Evolutionary conservation across 2,797 vertebrate species (phyloP), one percentile per base, ranked within the genome.

Genomic region (Nannoperca australis): DNA sequence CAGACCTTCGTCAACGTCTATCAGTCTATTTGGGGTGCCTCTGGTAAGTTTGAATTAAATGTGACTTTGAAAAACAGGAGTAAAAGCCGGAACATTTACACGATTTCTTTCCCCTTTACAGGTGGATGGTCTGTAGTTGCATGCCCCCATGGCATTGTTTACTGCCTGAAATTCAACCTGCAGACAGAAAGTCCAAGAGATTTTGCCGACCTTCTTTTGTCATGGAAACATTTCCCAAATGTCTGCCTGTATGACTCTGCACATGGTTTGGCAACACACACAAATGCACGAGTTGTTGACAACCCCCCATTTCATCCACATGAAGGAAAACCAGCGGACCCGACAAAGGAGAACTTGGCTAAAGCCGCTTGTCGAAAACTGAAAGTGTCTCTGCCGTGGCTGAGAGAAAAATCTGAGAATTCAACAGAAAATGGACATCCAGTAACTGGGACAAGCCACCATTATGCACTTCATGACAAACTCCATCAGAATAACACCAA

Each of bases 211-310:
- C 61, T 84, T 17, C 51, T 74, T 11, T 44, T 81, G 2, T 82
- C 79, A 6, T 81, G 79, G 58, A 85, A 81, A 34, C 71, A 83
- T n/a, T 38, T 85, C 2, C 74, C 70, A 56, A 85, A 81, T 56
- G 30, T 83, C 17, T 66, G 36, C 18, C 40, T 82, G 1, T 84
- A 79, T 79, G 76, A 87, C 53, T 87, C 54, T 17, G 58, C 82
- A 20, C 34, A 44, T 15, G 62, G 51, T 34, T 69, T 85, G 47
- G 79, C 40, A 17, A 68, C 66, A 34, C 76, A 80, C 60, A 59
- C 45, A 15, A 82, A 82, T 49, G 24, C 60, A 5, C 3, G 63
- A 17, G 18, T 54, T 27, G 63, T 72, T 15, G 38, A 18, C 14
- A 15, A 13, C 3, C 24, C 44, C 4, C 69, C 70, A 0, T 85